Evolutionary conservation across 2,888 invertebrate species (phyloP).

Genomic region (Tenthredo distinguenda): DNA sequence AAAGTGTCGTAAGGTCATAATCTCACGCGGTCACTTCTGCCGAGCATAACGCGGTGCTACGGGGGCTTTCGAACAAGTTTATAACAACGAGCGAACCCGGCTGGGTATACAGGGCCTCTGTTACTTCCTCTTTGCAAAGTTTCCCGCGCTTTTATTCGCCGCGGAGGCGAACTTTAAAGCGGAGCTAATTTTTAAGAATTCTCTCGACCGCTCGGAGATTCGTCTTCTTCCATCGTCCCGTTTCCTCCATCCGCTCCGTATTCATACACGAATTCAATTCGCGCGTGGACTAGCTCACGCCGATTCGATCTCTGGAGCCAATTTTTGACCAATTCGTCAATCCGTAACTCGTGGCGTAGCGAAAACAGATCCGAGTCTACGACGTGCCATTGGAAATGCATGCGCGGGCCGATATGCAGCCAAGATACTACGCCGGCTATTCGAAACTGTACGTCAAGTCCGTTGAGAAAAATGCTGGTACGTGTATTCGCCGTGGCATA

Average conservation of each 20-base stretch:
- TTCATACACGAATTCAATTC: background rate
- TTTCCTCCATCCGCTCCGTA: background rate
- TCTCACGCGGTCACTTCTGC: slow-evolving; percentile 16
- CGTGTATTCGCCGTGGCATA: slow-evolving; percentile 36
- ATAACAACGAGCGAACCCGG: background rate
- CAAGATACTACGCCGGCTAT: slow-evolving; percentile 66
- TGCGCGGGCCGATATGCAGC: slow-evolving; percentile 71
- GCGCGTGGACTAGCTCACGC: background rate
- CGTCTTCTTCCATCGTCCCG: too few species aligned
- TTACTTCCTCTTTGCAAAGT: background rate
- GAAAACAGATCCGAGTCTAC: background rate
- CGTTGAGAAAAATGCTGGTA: slow-evolving; percentile 68
- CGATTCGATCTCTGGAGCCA: background rate
- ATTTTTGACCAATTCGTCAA: background rate
- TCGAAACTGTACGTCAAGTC: slow-evolving; percentile 69
- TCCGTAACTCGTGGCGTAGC: background rate
- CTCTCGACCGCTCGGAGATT: background rate
- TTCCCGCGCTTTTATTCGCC: background rate
- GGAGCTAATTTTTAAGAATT: background rate
- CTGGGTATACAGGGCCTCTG: background rate
- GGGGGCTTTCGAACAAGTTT: background rate
- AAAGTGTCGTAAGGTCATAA: slow-evolving; percentile 31
- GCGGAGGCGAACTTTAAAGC: background rate
- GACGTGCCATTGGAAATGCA: slow-evolving; percentile 70
- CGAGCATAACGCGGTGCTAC: background rate